Evolutionary conservation across 2,797 vertebrate genomes (phyloP).

Genomic region (Sebastes diaconus): DNA sequence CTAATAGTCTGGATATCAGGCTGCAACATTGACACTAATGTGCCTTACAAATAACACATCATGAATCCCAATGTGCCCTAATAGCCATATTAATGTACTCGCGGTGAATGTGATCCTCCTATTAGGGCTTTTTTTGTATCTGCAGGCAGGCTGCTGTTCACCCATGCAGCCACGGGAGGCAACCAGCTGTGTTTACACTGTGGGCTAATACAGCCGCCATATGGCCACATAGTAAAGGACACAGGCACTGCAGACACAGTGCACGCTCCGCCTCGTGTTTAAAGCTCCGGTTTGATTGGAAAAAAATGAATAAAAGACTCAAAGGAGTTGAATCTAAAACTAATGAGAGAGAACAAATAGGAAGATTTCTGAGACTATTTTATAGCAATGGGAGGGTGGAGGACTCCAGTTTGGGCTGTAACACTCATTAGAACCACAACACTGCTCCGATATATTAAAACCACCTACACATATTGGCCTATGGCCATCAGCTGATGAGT

Average conservation of each 20-base stretch:
- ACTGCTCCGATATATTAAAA: conserved; percentile 23
- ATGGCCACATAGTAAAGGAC: conserved; percentile 46
- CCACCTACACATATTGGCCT: conserved; percentile 39
- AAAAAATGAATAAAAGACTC: conserved; percentile 6
- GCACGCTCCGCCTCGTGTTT: neutral
- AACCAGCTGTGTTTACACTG: conserved; percentile 69
- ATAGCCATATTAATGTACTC: conserved; percentile 38
- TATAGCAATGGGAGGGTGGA: neutral
- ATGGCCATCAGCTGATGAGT: conserved; percentile 21
- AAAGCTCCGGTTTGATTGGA: conserved; percentile 2
- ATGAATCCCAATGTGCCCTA: conserved; percentile 24
- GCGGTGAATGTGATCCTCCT: conserved; percentile 34
- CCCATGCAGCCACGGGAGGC: conserved; percentile 57
- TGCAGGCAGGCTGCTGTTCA: conserved; percentile 58
- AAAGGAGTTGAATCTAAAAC: neutral
- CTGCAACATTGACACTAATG: conserved; percentile 29
- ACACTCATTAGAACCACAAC: neutral
- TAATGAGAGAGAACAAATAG: neutral
- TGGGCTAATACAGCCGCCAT: conserved; percentile 50
- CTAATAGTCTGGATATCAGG: conserved; percentile 34
- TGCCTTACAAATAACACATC: conserved; percentile 33
- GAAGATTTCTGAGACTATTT: conserved; percentile 13
- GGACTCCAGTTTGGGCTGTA: conserved; percentile 9
- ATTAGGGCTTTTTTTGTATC: conserved; percentile 24
- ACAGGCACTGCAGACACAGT: conserved; percentile 35